Evolutionary conservation across 2,888 invertebrate genomes (phyloP).

Genomic region (Buathra laborator): DNA sequence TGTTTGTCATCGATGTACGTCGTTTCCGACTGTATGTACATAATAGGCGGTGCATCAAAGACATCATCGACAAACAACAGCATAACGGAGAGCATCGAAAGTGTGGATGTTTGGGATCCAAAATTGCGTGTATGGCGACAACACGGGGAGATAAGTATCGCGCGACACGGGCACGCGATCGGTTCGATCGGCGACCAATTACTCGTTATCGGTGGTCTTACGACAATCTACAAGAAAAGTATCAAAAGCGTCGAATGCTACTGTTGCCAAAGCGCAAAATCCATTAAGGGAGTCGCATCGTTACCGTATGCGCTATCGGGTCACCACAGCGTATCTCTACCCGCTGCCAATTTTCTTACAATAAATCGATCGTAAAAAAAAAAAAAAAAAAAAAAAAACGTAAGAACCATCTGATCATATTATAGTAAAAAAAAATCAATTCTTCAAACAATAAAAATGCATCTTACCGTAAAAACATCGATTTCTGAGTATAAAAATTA

Average conservation of each 20-base stretch:
- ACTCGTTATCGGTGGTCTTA: constrained; percentile 89
- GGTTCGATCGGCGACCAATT: constrained; percentile 88
- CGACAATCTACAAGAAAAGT: constrained; percentile 88
- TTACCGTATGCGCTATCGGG: constrained; percentile 89
- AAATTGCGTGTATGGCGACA: constrained; percentile 87
- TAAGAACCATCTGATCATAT: neutral
- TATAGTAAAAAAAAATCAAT: too few species aligned
- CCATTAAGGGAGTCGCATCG: constrained; percentile 88
- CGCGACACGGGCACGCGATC: constrained; percentile 89
- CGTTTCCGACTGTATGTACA: constrained; percentile 86
- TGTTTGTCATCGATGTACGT: constrained; percentile 81
- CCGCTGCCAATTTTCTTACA: constrained; percentile 83
- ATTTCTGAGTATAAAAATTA: too few species aligned
- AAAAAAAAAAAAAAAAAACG: neutral
- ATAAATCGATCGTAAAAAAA: constrained; percentile 7
- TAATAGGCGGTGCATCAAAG: constrained; percentile 90
- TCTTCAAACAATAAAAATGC: too few species aligned
- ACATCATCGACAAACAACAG: constrained; percentile 81
- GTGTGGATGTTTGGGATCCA: constrained; percentile 88
- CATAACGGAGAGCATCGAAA: constrained; percentile 87
- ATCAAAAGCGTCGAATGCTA: constrained; percentile 89
- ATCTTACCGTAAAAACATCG: too few species aligned
- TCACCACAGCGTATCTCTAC: constrained; percentile 85
- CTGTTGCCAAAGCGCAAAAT: constrained; percentile 87
- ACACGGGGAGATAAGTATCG: constrained; percentile 88